Base-by-base conservation (phyloP, 2,113 vertebrate species). In the Psephotus haematonotus region DNA sequence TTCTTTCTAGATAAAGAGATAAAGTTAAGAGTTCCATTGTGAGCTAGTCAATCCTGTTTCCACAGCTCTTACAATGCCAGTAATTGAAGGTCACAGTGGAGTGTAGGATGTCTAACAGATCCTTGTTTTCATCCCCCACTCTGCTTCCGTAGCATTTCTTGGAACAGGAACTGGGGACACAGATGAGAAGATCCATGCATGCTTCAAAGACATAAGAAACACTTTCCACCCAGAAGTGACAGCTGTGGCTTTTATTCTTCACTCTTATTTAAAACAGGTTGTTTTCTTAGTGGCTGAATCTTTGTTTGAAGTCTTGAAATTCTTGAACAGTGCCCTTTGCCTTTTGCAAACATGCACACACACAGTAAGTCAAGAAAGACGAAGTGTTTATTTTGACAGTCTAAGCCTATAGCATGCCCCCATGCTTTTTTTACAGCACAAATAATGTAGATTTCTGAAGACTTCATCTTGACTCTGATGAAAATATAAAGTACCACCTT, bases 361-460 rank as follows among this genome's bases (percentile, higher is more conserved):
- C 5, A n/a, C 2, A 62, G 0, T 76, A 71, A 76, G 46, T 72
- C 62, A 85, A 39, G 55, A 86, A 75, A 53, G 57, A 82, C 18
- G 13, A 79, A 53, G 33, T 64, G 28, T 39, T 85, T 85, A 41
- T 79, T 93, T 85, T 49, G 47, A 59, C 88, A 86, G 9, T 35
- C 50, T 59, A 76, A 67, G 41, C 24, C 46, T 44, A 39, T 22
- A 68, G 43, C 35, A 64, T 14, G 18, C 3, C 24, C 27, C 20
- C 20, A 9, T 28, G 5, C 10, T 29, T 83, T 77, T 81, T 63
- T 74, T 82, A 33, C 11, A 63, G 74, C 47, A 33, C 43, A 35
- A 86, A 90, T 70, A 83, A 53, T 19, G 17, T 9, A 20, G 15
- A 60, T 95, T 95, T 97, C 57, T 87, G 81, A 72, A 94, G 31